Evolutionary conservation across 2,797 vertebrate species (phyloP), one percentile per base, ranked within the genome.

Genomic region (Mycteria americana): DNA sequence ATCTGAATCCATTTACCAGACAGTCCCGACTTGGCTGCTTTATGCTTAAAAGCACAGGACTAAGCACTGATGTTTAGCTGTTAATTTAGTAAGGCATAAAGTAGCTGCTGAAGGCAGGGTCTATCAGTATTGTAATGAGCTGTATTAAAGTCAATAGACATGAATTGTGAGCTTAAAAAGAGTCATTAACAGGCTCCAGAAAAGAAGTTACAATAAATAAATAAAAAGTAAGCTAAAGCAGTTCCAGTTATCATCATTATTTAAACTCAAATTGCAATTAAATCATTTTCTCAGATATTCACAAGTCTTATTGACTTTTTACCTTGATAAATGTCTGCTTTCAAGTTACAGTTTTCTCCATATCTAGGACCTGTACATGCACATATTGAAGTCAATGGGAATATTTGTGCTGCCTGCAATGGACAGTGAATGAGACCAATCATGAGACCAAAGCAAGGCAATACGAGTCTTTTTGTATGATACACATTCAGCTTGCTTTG

Each of bases 181-280:
- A 83, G 56, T 65, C 24, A 73, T 91, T 92, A 93, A 64, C 3
- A 7, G 23, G 31, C 12, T 76, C 19, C 82, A 81, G 53, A 53
- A 83, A 91, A 70, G 24, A 45, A 70, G 43, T 60, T 53, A 53
- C 74, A 78, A 69, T 67, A 86, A 88, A 95, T 77, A 94, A 92
- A 93, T 48, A 57, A 75, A 85, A 69, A 91, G 18, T 45, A 89
- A 76, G 25, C 63, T 45, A 87, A 70, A 86, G 7, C 30, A 83
- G 37, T 82, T 81, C 24, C 60, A 86, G 54, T 83, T 82, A 86
- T 54, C 24, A 24, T 91, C 79, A 80, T 97, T 86, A 81, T 60
- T 95, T 79, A 83, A 93, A 22, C 7, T 59, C 46, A 67, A 68
- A 94, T 54, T 84, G 27, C 37, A 92, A 95, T 96, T 81, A 93